phyloP scores from a whole-genome alignment of 2,113 vertebrate genomes.

The Numida meleagris region DNA sequence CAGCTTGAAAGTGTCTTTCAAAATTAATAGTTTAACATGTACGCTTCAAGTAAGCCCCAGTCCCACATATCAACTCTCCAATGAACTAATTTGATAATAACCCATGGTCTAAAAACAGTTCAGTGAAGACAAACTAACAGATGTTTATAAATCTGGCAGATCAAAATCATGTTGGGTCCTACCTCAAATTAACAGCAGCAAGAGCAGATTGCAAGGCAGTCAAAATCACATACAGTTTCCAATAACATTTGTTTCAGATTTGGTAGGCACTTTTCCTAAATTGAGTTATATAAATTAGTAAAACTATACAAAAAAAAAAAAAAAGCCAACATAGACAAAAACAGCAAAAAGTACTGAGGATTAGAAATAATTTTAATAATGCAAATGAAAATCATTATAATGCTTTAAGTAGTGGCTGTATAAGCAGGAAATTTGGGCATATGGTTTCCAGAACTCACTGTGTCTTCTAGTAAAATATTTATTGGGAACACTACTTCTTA shows the following conservation, averaged over 20 bases:
- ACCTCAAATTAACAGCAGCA: conserved; percentile 36
- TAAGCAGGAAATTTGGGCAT: conserved; percentile 23
- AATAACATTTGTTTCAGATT: conserved; percentile 68
- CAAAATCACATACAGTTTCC: conserved; percentile 31
- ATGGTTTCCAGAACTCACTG: conserved; percentile 39
- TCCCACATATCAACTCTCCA: neutral
- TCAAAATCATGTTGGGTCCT: conserved; percentile 2
- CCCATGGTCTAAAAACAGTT: neutral
- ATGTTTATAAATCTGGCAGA: conserved; percentile 26
- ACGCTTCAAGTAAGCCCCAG: neutral
- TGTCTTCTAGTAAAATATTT: conserved; percentile 59
- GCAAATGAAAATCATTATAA: conserved; percentile 48
- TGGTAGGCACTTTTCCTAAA: conserved; percentile 46
- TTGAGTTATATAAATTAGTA: conserved; percentile 62
- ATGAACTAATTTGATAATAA: neutral
- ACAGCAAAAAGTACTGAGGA: neutral
- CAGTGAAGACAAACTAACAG: conserved; percentile 21
- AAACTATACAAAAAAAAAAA: conserved; percentile 25
- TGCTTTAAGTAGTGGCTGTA: neutral
- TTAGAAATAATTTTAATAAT: conserved; percentile 53
- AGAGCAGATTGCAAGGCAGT: neutral
- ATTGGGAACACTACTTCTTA: conserved; percentile 51
- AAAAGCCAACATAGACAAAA: conserved; percentile 27
- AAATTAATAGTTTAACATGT: conserved; percentile 41
- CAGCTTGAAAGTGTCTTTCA: neutral